Conservation (phyloP, 2,797 vertebrate species). For the Salmo trutta region DNA sequence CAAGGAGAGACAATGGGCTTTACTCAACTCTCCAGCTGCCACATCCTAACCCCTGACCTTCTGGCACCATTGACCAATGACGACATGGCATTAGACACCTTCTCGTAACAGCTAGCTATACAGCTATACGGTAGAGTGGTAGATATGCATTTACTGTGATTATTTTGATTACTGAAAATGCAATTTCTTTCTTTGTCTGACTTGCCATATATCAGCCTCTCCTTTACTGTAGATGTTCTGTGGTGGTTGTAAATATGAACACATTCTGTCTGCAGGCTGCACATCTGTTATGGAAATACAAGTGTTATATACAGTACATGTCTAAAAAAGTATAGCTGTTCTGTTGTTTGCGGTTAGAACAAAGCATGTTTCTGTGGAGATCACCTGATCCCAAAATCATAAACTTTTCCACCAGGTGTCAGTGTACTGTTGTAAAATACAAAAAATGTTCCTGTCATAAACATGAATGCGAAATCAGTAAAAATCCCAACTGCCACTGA, state of each 20-base stretch:
- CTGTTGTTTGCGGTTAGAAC: neutral
- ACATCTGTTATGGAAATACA: neutral
- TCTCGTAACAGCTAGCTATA: neutral
- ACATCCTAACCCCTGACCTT: neutral
- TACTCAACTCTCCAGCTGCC: constrained; percentile 16
- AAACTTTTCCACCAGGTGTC: neutral
- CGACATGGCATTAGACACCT: neutral
- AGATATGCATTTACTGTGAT: neutral
- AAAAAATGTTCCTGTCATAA: too few relatives aligned
- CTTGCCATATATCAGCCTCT: too few relatives aligned
- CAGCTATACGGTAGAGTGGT: neutral
- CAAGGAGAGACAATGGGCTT: neutral
- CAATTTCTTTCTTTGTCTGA: neutral
- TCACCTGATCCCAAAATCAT: neutral
- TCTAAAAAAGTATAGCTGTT: too few relatives aligned
- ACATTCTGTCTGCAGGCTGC: neutral
- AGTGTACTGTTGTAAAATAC: neutral
- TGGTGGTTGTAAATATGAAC: too few relatives aligned
- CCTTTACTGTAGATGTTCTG: too few relatives aligned
- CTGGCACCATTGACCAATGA: neutral
- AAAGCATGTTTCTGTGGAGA: neutral
- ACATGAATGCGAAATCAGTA: too few relatives aligned
- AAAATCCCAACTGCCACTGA: too few relatives aligned
- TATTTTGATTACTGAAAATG: neutral
- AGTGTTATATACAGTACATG: too few relatives aligned